phyloP scores from a whole-genome alignment of 2,797 vertebrate species.

The Sciurus vulgaris region DNA sequence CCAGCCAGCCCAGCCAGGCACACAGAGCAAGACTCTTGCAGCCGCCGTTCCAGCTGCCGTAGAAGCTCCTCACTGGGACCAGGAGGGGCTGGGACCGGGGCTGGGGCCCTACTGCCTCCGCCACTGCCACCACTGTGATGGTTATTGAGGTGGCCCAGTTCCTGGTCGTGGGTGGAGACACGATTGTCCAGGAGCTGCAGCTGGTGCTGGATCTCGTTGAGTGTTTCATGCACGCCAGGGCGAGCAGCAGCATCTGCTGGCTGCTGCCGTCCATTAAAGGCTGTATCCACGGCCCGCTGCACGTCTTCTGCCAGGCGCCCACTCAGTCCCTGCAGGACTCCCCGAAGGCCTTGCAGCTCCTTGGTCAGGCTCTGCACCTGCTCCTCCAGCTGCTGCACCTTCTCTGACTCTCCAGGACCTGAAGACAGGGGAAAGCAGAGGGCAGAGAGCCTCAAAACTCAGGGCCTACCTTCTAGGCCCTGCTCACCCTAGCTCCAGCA shows the following conservation, averaged over 20 bases:
- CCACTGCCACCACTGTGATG: constrained; percentile 83
- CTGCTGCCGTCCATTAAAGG: constrained; percentile 88
- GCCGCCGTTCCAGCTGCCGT: constrained; percentile 91
- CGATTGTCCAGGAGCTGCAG: constrained; percentile 94
- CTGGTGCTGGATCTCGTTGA: constrained; percentile 93
- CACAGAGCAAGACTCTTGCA: constrained; percentile 92
- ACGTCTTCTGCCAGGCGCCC: constrained; percentile 89
- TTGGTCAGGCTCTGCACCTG: constrained; percentile 92
- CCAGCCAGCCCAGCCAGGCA: constrained; percentile 92
- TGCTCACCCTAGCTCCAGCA: not conserved
- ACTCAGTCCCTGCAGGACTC: constrained; percentile 89
- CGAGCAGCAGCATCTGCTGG: constrained; percentile 92
- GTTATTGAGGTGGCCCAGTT: constrained; percentile 91
- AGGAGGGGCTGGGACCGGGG: not conserved
- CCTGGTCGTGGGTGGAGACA: constrained; percentile 92
- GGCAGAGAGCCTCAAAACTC: not conserved
- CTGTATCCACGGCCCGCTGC: constrained; percentile 79
- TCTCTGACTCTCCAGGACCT: constrained; percentile 91
- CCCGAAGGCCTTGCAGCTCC: constrained; percentile 92
- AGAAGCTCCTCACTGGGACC: constrained; percentile 84
- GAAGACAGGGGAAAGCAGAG: not conserved
- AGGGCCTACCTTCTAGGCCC: not conserved
- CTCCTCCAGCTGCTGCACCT: constrained; percentile 92
- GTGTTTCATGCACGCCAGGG: constrained; percentile 93
- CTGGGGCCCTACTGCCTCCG: not conserved